phyloP scores from a whole-genome alignment of 2,113 vertebrate species.

The Lophotis ruficrista region DNA sequence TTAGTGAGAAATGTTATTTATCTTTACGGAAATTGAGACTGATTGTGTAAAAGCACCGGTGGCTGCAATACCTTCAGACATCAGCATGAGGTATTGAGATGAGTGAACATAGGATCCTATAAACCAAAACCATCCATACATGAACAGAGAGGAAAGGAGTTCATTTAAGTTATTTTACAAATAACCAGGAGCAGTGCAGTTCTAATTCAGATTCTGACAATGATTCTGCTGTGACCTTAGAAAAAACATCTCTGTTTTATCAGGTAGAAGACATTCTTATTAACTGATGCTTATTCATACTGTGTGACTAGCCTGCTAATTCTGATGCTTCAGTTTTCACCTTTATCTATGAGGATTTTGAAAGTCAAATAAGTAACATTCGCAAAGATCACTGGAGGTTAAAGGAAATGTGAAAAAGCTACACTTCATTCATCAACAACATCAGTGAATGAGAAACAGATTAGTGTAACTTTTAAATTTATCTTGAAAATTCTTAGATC shows the following conservation, averaged over 20 bases:
- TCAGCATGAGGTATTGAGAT: background rate
- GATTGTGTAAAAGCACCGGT: background rate
- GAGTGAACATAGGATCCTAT: background rate
- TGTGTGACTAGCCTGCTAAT: background rate
- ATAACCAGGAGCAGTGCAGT: background rate
- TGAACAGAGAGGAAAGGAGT: background rate
- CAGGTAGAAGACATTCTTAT: background rate
- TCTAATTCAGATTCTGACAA: background rate
- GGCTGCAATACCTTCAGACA: background rate
- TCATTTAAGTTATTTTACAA: background rate
- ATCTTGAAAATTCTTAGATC: background rate
- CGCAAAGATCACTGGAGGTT: background rate
- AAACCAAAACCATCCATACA: background rate
- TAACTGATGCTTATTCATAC: background rate
- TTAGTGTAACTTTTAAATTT: background rate
- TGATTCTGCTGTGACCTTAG: background rate
- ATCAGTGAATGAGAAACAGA: background rate
- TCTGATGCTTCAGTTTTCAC: background rate
- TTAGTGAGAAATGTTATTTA: background rate
- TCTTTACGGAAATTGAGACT: background rate
- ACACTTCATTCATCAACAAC: background rate
- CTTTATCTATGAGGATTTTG: background rate
- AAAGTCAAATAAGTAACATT: background rate
- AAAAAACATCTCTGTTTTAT: background rate
- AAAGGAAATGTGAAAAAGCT: background rate